Evolutionary conservation across 2,888 invertebrate genomes (phyloP).

Genomic region (Drosophila merina): DNA sequence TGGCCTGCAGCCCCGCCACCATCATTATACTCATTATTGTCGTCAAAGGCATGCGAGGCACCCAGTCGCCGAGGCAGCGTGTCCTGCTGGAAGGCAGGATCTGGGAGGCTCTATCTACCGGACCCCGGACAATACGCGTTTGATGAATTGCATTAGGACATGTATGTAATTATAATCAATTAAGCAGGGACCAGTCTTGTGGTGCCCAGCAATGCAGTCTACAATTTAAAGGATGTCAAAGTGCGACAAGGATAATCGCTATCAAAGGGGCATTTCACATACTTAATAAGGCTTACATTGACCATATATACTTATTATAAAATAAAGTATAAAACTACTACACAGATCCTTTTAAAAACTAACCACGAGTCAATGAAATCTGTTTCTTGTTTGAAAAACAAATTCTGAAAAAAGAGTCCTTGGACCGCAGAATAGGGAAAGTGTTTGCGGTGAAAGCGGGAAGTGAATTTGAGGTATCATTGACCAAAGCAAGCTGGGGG

Average conservation of each 20-base stretch:
- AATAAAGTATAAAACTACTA: no score
- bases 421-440: background rate
- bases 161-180: constrained; percentile 61
- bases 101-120: background rate
- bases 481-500: constrained; percentile 40
- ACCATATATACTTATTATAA: no score
- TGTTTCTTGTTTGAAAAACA: background rate
- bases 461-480: constrained; percentile 50
- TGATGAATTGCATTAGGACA: constrained; percentile 61
- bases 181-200: constrained; percentile 14
- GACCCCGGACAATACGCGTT: constrained; percentile 26
- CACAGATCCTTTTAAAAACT: background rate
- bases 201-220: constrained; percentile 28
- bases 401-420: constrained; percentile 1
- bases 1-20: constrained; percentile 49
- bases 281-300: background rate
- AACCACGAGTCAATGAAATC: background rate
- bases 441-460: constrained; percentile 9
- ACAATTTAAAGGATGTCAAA: constrained; percentile 10
- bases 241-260: background rate
- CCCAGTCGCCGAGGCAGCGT: constrained; percentile 10
- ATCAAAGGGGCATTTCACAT: background rate
- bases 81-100: constrained; percentile 26
- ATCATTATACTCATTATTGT: constrained; percentile 61
- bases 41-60: constrained; percentile 30